phyloP scores from a whole-genome alignment of 2,888 invertebrate species.

The Pherbina coryleti region DNA sequence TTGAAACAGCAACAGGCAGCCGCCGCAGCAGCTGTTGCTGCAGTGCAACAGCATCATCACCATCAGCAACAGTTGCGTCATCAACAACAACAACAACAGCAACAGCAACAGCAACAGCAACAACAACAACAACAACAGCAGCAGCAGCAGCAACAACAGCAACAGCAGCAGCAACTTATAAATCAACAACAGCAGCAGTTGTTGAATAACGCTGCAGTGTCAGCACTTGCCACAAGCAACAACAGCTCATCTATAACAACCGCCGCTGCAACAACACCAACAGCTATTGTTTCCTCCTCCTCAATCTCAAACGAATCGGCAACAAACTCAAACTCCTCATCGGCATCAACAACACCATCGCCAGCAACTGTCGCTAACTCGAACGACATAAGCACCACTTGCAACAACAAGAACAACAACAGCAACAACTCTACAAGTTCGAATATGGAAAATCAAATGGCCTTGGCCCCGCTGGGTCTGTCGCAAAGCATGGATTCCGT shows the following conservation, averaged over 20 bases:
- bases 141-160: slow-evolving; percentile 56
- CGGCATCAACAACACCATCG: slow-evolving; percentile 60
- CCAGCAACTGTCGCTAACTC: slow-evolving; percentile 53
- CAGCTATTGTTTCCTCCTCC: slow-evolving; percentile 12
- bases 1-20: slow-evolving; percentile 44
- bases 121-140: slow-evolving; percentile 59
- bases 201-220: slow-evolving; percentile 49
- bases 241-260: slow-evolving; percentile 41
- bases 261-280: slow-evolving; percentile 43
- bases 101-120: slow-evolving; percentile 58
- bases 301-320: slow-evolving; percentile 54
- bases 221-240: slow-evolving; percentile 46
- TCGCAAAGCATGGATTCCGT: slow-evolving; percentile 99
- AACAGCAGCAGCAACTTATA: slow-evolving; percentile 59
- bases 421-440: slow-evolving; percentile 56
- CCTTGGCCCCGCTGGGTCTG: slow-evolving; percentile 81
- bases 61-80: slow-evolving; percentile 56
- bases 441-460: slow-evolving; percentile 71
- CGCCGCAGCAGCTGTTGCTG: slow-evolving; percentile 59
- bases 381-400: slow-evolving; percentile 48
- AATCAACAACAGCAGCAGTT: slow-evolving; percentile 56
- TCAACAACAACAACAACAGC: slow-evolving; percentile 59
- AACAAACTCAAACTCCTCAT: slow-evolving; percentile 56
- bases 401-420: slow-evolving; percentile 45
- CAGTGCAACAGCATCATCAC: slow-evolving; percentile 57